These are phyloP conservation scores for Tyria jacobaeae DNA, from an alignment of 2,888 invertebrate species.

Conservation along the genomic window DNA sequence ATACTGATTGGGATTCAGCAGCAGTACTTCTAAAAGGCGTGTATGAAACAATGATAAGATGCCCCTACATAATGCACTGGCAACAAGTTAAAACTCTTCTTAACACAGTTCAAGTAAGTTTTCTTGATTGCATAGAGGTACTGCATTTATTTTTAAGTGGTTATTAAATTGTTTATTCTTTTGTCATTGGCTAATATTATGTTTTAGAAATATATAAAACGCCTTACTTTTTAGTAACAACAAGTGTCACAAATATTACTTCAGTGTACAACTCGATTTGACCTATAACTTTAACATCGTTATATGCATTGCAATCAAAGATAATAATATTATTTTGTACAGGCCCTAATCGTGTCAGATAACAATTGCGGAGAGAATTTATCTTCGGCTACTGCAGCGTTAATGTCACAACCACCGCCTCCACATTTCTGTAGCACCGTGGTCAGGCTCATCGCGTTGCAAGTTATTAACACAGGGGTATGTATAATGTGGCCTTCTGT, in stretches of 20 bases:
- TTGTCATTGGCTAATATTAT: too few species aligned
- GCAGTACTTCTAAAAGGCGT: conserved; percentile 97
- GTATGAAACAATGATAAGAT: conserved; percentile 96
- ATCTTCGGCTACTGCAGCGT: conserved; percentile 93
- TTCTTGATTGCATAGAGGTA: not conserved
- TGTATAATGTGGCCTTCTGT: conserved; percentile 47
- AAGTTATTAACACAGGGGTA: conserved; percentile 97
- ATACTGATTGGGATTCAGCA: conserved; percentile 99
- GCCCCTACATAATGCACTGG: conserved; percentile 98
- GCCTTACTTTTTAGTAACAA: too few species aligned
- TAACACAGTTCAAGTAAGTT: conserved; percentile 93
- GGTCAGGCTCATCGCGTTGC: conserved; percentile 97
- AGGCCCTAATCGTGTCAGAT: conserved; percentile 94
- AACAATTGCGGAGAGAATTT: conserved; percentile 89
- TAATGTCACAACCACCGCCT: conserved; percentile 97
- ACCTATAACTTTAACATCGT: too few species aligned
- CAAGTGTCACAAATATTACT: too few species aligned
- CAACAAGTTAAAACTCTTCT: conserved; percentile 96
- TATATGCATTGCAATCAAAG: too few species aligned
- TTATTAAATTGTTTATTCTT: too few species aligned
- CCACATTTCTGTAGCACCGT: conserved; percentile 98
- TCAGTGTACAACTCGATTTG: too few species aligned
- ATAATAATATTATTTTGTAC: conserved; percentile 27
- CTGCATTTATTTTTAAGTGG: too few species aligned
- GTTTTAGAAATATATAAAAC: too few species aligned